Conservation (phyloP, 2,888 invertebrate genomes). For the Fragum fragum region DNA sequence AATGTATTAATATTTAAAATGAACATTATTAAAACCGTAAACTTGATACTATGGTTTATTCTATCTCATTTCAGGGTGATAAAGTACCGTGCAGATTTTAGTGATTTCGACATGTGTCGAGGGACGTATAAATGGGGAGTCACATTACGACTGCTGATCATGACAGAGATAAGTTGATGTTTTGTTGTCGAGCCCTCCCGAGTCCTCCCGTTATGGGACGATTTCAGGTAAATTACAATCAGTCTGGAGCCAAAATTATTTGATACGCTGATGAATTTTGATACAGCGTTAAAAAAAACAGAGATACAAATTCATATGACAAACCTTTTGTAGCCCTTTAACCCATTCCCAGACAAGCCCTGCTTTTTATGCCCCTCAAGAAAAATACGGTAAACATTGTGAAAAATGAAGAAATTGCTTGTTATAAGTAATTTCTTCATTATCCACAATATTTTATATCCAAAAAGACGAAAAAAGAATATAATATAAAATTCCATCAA, state of each 20-base stretch:
- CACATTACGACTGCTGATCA: constrained; percentile 14
- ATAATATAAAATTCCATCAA: no score
- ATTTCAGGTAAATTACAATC: constrained; percentile 1
- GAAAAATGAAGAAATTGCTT: no score
- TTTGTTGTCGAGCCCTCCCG: constrained; percentile 8
- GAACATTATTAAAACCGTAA: constrained; percentile 6
- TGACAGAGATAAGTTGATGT: constrained; percentile 17
- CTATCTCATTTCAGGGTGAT: constrained; percentile 15
- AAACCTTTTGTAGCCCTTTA: no score
- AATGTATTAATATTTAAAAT: constrained; percentile 2
- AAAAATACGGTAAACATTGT: no score
- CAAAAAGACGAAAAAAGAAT: no score
- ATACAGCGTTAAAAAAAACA: neutral
- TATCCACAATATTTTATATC: no score
- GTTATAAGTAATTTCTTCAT: no score
- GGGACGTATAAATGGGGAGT: constrained; percentile 18
- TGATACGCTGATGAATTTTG: constrained; percentile 2
- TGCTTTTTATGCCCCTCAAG: no score
- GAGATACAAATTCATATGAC: no score
- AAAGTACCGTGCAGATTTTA: constrained; percentile 23
- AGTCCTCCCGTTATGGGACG: neutral
- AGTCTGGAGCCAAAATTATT: neutral
- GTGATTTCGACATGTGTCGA: constrained; percentile 19
- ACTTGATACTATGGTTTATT: constrained; percentile 20
- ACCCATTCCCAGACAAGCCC: no score